Conservation (phyloP, 2,797 vertebrate species). For the Hypotaenidia philippensis region DNA sequence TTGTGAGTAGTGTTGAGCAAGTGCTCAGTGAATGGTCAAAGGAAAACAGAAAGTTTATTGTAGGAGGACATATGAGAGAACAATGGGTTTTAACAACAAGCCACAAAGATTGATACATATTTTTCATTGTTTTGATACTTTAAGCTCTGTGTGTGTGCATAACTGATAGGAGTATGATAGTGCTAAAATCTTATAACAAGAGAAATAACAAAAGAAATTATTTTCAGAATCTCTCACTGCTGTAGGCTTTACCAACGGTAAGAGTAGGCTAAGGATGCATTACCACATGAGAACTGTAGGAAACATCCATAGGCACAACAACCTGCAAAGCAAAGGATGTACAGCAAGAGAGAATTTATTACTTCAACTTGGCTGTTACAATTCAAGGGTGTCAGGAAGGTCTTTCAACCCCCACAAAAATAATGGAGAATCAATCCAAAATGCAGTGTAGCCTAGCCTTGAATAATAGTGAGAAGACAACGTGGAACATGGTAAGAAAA, state of each 20-base stretch:
- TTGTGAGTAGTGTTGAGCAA: background rate
- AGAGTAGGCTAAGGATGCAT: background rate
- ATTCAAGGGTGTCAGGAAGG: background rate
- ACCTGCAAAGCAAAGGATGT: background rate
- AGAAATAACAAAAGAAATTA: background rate
- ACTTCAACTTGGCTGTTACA: background rate
- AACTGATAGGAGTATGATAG: background rate
- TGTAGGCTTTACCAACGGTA: background rate
- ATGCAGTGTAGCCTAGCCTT: background rate
- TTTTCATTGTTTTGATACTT: background rate
- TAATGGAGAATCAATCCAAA: background rate
- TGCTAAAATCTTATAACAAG: background rate
- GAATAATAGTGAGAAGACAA: background rate
- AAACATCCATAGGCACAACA: background rate
- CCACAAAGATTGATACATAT: background rate
- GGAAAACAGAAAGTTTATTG: background rate
- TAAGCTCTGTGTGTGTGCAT: background rate
- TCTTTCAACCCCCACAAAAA: background rate
- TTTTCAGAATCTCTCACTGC: background rate
- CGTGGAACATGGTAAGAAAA: background rate
- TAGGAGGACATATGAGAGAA: background rate
- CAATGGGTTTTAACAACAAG: background rate
- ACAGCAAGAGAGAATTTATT: background rate
- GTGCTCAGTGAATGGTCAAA: background rate
- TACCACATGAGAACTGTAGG: background rate